Conservation (phyloP, 2,113 vertebrate genomes). For the Cinclus mexicanus region DNA sequence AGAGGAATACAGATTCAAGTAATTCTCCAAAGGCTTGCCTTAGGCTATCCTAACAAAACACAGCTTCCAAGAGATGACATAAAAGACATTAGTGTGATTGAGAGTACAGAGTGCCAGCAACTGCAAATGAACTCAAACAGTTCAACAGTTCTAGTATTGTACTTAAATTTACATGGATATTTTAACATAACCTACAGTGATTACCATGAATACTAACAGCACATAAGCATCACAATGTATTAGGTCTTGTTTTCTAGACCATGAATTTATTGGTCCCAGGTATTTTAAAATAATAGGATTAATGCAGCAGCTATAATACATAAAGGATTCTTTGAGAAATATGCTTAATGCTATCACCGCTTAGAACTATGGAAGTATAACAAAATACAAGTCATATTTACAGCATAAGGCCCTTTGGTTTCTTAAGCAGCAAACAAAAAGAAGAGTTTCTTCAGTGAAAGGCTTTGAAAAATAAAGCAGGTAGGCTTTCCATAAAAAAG, state of each 20-base stretch:
- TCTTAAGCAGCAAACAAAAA: conserved; percentile 76
- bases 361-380: conserved; percentile 61
- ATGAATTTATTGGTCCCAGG: conserved; percentile 67
- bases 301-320: conserved; percentile 64
- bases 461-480: conserved; percentile 68
- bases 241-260: conserved; percentile 54
- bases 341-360: conserved; percentile 38
- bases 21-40: conserved; percentile 18
- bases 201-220: conserved; percentile 28
- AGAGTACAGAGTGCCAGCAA: conserved; percentile 9
- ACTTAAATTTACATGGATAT: conserved; percentile 14
- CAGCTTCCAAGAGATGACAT: conserved; percentile 6
- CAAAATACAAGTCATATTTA: conserved; percentile 76
- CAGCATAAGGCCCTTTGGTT: conserved; percentile 80
- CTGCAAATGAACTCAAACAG: neutral
- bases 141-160: conserved; percentile 20
- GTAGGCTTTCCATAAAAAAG: conserved; percentile 57
- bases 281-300: conserved; percentile 68
- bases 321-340: conserved; percentile 48
- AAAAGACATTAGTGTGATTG: neutral
- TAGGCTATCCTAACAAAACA: neutral
- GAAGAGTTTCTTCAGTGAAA: conserved; percentile 69
- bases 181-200: conserved; percentile 5
- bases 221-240: conserved; percentile 45
- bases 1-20: conserved; percentile 45